These are phyloP conservation scores for Drosophila elegans DNA, from an alignment of 1,140 invertebrate species.

Conservation along the genomic window DNA sequence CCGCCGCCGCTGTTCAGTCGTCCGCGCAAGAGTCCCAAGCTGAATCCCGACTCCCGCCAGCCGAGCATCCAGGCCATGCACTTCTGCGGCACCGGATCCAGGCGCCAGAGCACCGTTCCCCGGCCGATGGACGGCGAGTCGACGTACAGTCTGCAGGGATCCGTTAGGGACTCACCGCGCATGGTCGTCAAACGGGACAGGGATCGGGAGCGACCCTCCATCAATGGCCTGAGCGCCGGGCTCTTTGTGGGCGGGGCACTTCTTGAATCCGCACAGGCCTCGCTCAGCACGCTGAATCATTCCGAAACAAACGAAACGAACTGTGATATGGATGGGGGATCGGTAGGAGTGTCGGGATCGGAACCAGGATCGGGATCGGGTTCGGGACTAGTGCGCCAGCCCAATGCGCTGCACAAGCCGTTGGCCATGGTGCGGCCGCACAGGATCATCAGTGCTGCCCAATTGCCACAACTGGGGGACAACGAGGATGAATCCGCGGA, in stretches of 20 bases:
- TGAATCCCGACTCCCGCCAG: conserved; percentile 90
- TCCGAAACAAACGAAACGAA: conserved; percentile 84
- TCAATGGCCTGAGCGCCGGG: conserved; percentile 63
- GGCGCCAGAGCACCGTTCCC: conserved; percentile 85
- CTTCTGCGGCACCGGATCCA: conserved; percentile 77
- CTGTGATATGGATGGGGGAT: conserved; percentile 81
- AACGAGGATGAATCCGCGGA: conserved; percentile 43
- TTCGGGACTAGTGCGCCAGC: conserved; percentile 65
- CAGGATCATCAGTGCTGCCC: conserved; percentile 74
- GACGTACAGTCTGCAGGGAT: conserved; percentile 82
- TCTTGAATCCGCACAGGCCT: conserved; percentile 65
- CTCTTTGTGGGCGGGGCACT: conserved; percentile 56
- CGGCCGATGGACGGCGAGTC: conserved; percentile 83
- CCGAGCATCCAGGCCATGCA: conserved; percentile 86
- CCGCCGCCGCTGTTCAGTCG: conserved; percentile 90
- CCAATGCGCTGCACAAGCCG: conserved; percentile 77
- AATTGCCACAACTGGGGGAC: conserved; percentile 39
- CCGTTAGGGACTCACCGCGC: conserved; percentile 77
- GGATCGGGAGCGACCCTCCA: conserved; percentile 66
- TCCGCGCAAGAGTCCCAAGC: conserved; percentile 90
- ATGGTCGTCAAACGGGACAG: conserved; percentile 59
- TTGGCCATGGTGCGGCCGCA: conserved; percentile 83
- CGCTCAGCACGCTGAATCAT: conserved; percentile 84
- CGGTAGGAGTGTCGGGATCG: conserved; percentile 36
- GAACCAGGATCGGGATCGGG: conserved; percentile 45